Conservation (phyloP, 2,888 invertebrate genomes). For the Periphyllus acericola region DNA sequence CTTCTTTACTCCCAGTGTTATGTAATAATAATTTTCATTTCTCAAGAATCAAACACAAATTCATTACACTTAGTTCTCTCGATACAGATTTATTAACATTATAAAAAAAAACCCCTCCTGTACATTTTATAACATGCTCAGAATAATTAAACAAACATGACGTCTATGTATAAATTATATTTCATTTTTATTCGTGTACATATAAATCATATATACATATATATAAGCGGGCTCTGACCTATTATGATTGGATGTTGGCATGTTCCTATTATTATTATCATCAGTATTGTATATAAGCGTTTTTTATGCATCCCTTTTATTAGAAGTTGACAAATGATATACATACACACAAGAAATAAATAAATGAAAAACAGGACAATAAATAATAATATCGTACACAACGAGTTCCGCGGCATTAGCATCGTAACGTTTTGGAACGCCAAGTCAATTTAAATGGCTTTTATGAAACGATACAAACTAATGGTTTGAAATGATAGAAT, state of each 20-base stretch:
- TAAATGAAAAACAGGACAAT: slow-evolving; percentile 34
- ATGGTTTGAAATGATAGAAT: slow-evolving; percentile 47
- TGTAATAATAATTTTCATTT: too few relatives aligned
- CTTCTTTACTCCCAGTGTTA: too few relatives aligned
- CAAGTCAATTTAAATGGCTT: slow-evolving; percentile 49
- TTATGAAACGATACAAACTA: slow-evolving; percentile 48
- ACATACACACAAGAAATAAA: slow-evolving; percentile 7
- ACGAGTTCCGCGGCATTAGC: slow-evolving; percentile 5
- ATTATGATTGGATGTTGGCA: neutral
- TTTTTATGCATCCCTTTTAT: neutral
- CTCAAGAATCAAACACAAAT: too few relatives aligned
- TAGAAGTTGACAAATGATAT: slow-evolving; percentile 8
- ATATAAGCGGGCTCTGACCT: neutral
- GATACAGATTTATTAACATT: too few relatives aligned
- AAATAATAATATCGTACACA: slow-evolving; percentile 8
- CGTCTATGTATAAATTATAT: neutral
- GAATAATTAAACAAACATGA: too few relatives aligned
- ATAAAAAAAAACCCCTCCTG: too few relatives aligned
- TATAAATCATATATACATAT: neutral
- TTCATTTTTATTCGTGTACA: neutral
- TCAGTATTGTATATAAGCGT: neutral
- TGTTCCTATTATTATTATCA: neutral
- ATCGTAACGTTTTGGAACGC: slow-evolving; percentile 31
- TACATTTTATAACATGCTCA: too few relatives aligned
- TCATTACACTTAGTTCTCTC: too few relatives aligned